Base-by-base conservation (phyloP, 2,888 invertebrate genomes). In the Andrena bucephala region DNA sequence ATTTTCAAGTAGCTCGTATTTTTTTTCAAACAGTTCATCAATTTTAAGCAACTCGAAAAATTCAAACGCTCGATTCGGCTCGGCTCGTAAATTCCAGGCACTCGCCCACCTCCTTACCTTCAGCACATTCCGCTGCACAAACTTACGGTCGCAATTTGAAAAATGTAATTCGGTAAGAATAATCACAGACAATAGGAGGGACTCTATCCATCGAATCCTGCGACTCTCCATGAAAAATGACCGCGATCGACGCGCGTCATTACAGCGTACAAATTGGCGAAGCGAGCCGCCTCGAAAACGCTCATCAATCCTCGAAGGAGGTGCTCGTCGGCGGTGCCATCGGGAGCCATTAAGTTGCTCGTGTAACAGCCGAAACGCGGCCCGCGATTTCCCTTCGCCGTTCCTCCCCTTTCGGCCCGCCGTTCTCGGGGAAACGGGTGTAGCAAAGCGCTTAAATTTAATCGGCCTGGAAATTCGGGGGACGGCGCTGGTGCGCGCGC, bases 401-500 rank as follows among this genome's bases (percentile, higher is more conserved):
- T 6, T 50, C 31, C 36, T 16, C 42, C 59, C 31, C 36, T n/a
- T 59, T 24, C 70, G 36, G 10, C 42, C 52, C 59, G 42, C 42
- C 13, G 20, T 24, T 62, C 52, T 36, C 52, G 65, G 24, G 52
- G 71, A 29, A 60, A 75, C 79, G 76, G 81, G 70, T 81, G 78
- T 85, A 84, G 79, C 78, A 82, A 74, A 83, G 83, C 85, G 86
- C 83, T 89, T 81, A 87, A 90, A 90, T 89, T 90, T 90, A 90
- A 90, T 89, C 86, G 86, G 82, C 42, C 75, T 63, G 83, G 79
- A 86, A 89, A 89, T 89, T 81, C 81, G 81, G 86, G 75, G 24
- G 54, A 8, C 20, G 81, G 73, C 82, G 80, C 13, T 77, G 80
- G 71, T 48, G 76, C 74, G 24, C 24, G 60, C 29, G 60, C 33